phyloP scores from a whole-genome alignment of 2,797 vertebrate species.

The Siniperca undulata region DNA sequence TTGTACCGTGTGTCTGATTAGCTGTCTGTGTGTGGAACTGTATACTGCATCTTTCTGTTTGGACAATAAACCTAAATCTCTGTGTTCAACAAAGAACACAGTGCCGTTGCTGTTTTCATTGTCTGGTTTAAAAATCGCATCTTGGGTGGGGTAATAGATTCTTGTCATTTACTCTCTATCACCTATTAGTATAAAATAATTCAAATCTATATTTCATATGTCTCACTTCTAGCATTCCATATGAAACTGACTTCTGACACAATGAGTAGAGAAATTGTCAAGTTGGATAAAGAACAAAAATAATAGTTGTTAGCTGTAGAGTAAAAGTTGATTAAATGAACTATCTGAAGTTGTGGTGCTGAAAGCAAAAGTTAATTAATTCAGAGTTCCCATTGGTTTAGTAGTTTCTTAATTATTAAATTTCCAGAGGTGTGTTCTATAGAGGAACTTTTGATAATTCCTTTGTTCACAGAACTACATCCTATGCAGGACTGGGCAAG shows the following conservation, averaged over 20 bases:
- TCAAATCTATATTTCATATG: background rate
- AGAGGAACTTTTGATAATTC: too few relatives aligned
- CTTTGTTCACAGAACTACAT: too few relatives aligned
- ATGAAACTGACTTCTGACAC: background rate
- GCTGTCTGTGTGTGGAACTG: constrained; percentile 52
- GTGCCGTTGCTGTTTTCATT: background rate
- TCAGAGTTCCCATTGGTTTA: too few relatives aligned
- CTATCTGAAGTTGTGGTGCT: too few relatives aligned
- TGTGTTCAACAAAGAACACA: constrained; percentile 19
- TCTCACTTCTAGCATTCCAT: background rate
- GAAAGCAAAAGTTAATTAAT: too few relatives aligned
- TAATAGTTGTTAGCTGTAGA: too few relatives aligned
- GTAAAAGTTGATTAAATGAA: too few relatives aligned
- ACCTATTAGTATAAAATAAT: background rate
- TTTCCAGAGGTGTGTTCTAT: too few relatives aligned
- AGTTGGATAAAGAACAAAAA: background rate
- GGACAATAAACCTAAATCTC: constrained; percentile 72
- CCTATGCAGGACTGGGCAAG: too few relatives aligned
- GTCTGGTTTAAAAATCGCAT: background rate
- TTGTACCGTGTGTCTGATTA: constrained; percentile 29
- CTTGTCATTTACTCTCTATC: background rate
- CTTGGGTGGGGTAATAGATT: background rate
- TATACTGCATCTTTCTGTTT: constrained; percentile 75
- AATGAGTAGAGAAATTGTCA: background rate
- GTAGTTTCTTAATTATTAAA: too few relatives aligned